Conservation (phyloP, 2,888 invertebrate species). For the Caenorhabditis afra region DNA sequence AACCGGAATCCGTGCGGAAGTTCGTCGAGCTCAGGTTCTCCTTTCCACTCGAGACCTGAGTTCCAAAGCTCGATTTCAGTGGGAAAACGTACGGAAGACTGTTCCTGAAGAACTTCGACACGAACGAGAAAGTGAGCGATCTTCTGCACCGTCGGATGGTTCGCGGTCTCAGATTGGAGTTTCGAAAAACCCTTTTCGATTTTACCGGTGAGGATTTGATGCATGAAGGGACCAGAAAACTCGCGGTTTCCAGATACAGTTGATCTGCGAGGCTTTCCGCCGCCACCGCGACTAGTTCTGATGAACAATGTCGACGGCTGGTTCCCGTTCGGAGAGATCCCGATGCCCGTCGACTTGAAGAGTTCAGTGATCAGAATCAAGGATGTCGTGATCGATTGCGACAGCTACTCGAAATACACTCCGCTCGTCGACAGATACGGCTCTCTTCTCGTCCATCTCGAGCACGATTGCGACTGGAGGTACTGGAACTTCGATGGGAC, state of each 20-base stretch:
- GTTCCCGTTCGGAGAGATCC: conserved; percentile 18
- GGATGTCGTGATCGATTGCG: background rate
- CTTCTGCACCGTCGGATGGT: conserved; percentile 11
- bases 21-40: background rate
- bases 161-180: conserved; percentile 3
- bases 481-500: conserved; percentile 36
- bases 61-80: background rate
- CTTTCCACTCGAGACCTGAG: background rate
- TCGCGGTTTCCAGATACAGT: background rate
- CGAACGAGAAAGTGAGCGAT: background rate
- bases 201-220: background rate
- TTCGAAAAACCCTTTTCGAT: background rate
- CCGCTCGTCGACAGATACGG: conserved; percentile 19
- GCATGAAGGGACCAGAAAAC: too few species aligned
- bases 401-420: background rate
- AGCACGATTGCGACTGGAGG: conserved; percentile 19
- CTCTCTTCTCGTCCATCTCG: conserved; percentile 21
- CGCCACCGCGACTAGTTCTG: background rate
- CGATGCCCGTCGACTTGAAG: background rate
- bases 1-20: background rate
- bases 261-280: background rate
- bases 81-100: background rate
- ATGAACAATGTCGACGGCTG: conserved; percentile 16
- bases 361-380: background rate
- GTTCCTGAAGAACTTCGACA: conserved; percentile 8